phyloP scores from a whole-genome alignment of 2,797 vertebrate species.

The Liparis tanakae region DNA sequence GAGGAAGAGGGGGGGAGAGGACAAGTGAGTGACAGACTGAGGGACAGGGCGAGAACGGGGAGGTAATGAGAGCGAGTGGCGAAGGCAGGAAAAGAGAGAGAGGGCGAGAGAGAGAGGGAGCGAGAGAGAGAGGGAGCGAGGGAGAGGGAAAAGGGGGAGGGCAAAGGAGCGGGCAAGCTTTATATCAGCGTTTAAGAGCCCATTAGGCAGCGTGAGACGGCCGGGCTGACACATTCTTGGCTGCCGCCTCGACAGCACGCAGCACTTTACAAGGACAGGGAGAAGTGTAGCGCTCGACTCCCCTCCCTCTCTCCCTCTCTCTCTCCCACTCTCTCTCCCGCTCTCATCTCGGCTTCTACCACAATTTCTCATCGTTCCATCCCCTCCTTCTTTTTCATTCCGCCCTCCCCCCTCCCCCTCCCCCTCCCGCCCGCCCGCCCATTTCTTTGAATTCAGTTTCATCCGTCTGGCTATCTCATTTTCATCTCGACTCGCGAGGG shows the following conservation, averaged over 20 bases:
- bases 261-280: conserved; percentile 82
- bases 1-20: conserved; percentile 56
- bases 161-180: conserved; percentile 77
- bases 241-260: conserved; percentile 79
- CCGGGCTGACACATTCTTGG: conserved; percentile 83
- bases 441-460: conserved; percentile 53
- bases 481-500: conserved; percentile 60
- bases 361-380: conserved; percentile 52
- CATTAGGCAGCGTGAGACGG: conserved; percentile 81
- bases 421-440: conserved; percentile 27
- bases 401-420: conserved; percentile 19
- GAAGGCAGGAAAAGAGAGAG: conserved; percentile 59
- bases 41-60: conserved; percentile 72
- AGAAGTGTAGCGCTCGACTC: conserved; percentile 78
- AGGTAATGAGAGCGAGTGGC: conserved; percentile 75
- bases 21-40: conserved; percentile 76
- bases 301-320: conserved; percentile 62
- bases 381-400: conserved; percentile 54
- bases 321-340: conserved; percentile 58
- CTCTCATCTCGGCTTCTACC: conserved; percentile 66
- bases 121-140: conserved; percentile 31
- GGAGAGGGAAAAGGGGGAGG: conserved; percentile 72
- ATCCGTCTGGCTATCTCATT: conserved; percentile 66
- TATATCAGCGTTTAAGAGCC: conserved; percentile 84
- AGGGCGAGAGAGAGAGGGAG: conserved; percentile 63